These are phyloP conservation scores for Charaxes varanes DNA, from an alignment of 1,140 invertebrate genomes.

Conservation along the genomic window DNA sequence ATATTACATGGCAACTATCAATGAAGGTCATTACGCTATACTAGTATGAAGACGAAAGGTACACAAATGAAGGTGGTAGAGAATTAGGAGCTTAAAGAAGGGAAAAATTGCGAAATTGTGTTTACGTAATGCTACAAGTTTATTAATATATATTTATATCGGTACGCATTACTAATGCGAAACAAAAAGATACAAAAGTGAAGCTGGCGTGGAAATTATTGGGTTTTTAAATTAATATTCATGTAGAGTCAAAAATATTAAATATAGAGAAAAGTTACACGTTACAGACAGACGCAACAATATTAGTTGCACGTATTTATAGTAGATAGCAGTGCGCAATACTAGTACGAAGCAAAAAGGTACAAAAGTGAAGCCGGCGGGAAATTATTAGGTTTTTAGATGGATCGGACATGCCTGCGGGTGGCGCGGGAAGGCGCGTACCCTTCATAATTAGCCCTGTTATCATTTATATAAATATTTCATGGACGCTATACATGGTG, in stretches of 20 bases:
- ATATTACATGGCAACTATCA: slow-evolving; percentile 61
- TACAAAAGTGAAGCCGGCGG: slow-evolving; percentile 34
- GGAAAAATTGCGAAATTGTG: too few relatives aligned
- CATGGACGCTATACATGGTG: slow-evolving; percentile 50
- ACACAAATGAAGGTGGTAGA: too few relatives aligned
- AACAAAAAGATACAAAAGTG: slow-evolving; percentile 38
- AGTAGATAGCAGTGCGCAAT: slow-evolving; percentile 34
- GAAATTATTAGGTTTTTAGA: slow-evolving; percentile 47
- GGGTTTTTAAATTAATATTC: slow-evolving; percentile 42
- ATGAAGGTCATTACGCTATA: too few relatives aligned
- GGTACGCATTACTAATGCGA: slow-evolving; percentile 26
- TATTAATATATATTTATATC: too few relatives aligned
- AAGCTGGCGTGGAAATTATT: slow-evolving; percentile 36
- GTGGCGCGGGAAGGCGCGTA: slow-evolving; percentile 50
- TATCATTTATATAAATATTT: slow-evolving; percentile 72
- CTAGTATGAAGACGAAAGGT: too few relatives aligned
- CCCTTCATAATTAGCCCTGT: slow-evolving; percentile 64
- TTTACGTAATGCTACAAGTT: too few relatives aligned
- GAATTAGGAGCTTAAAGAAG: too few relatives aligned
- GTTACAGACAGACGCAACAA: too few relatives aligned
- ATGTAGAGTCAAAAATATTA: too few relatives aligned
- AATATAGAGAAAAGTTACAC: too few relatives aligned
- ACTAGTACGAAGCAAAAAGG: slow-evolving; percentile 31
- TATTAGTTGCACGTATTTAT: too few relatives aligned
- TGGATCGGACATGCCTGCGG: slow-evolving; percentile 40